Evolutionary conservation across 2,113 vertebrate genomes (phyloP).

Genomic region (Plectropomus leopardus): DNA sequence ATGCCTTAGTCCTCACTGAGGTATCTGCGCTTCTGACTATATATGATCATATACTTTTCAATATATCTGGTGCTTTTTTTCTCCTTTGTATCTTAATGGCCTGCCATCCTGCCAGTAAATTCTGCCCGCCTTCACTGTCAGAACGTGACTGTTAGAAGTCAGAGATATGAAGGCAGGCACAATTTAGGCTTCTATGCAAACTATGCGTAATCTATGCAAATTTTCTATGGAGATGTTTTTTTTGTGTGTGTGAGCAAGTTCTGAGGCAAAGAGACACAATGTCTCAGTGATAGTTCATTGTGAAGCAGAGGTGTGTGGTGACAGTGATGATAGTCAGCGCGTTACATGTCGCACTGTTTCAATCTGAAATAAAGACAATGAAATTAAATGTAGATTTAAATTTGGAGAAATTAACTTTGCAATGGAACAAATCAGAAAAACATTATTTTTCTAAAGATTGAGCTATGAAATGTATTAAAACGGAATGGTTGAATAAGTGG

Average conservation of each 20-base stretch:
- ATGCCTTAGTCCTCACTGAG: conserved; percentile 49
- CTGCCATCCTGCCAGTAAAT: conserved; percentile 37
- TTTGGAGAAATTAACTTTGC: conserved; percentile 28
- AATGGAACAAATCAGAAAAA: conserved; percentile 77
- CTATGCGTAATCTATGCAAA: conserved; percentile 41
- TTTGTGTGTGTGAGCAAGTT: background rate
- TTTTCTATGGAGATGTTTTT: conserved; percentile 33
- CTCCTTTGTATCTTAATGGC: conserved; percentile 43
- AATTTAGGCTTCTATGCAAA: conserved; percentile 35
- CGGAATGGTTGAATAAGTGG: conserved; percentile 62
- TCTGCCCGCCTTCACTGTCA: conserved; percentile 37
- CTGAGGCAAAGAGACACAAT: conserved; percentile 5
- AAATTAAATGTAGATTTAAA: conserved; percentile 35
- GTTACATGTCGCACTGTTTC: conserved; percentile 28
- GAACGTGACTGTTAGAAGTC: conserved; percentile 13
- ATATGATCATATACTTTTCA: conserved; percentile 44
- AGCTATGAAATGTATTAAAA: conserved; percentile 76
- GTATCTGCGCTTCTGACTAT: conserved; percentile 65
- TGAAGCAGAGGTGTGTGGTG: conserved; percentile 7
- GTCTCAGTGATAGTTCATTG: background rate
- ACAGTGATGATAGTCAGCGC: conserved; percentile 18
- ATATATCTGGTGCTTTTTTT: conserved; percentile 38
- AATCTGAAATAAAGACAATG: conserved; percentile 13
- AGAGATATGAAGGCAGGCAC: conserved; percentile 9
- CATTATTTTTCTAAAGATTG: conserved; percentile 74